Evolutionary conservation across 2,797 vertebrate species (phyloP), one percentile per base, ranked within the genome.

Genomic region (Meriones psammophilus): DNA sequence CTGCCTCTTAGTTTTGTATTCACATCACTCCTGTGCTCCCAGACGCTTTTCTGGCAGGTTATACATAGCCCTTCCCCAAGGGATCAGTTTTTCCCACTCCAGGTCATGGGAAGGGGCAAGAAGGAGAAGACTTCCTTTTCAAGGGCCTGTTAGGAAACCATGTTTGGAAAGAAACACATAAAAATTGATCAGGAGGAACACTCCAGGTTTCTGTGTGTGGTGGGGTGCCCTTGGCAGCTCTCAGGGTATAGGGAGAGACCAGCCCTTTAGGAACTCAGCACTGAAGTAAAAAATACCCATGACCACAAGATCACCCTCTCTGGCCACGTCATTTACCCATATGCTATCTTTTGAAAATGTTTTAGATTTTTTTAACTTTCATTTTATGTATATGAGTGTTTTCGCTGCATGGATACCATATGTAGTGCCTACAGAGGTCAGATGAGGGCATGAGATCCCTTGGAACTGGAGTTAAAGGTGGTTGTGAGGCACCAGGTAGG

Each of bases 31-130:
- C 0, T 5, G 50, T 42, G 60, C 36, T 94, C 50, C 80, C 73
- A 13, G 42, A 85, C 56, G 36, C 80, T 68, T 92, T 93, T 85
- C 71, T 83, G 85, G 88, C 92, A 85, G 73, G 90, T 91, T 97
- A 93, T 90, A 97, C 92, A 88, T 76, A 97, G 95, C 17, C 54
- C 77, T 86, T 64, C 84, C 92, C 96, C 2, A 1, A n/a, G 95
- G 92, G 91, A 88, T 22, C 91, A 22, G 93, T 64, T 78, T 83
- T 96, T 92, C 66, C 56, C 33, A 89, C 26, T 87, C 60, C 62
- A 76, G 96, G 92, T 95, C 96, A 26, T 96, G 95, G 94, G 95
- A 96, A 95, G 79, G 95, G 94, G 87, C 94, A 95, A 87, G 87
- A 86, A 95, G 80, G 83, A 74, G 33, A 50, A 39, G 92, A 50